Percentiles rank a stretch among this genome's conserved stretches.
Conservation (phyloP, 2,888 invertebrate species). For the Torymus aiolomorphi region DNA sequence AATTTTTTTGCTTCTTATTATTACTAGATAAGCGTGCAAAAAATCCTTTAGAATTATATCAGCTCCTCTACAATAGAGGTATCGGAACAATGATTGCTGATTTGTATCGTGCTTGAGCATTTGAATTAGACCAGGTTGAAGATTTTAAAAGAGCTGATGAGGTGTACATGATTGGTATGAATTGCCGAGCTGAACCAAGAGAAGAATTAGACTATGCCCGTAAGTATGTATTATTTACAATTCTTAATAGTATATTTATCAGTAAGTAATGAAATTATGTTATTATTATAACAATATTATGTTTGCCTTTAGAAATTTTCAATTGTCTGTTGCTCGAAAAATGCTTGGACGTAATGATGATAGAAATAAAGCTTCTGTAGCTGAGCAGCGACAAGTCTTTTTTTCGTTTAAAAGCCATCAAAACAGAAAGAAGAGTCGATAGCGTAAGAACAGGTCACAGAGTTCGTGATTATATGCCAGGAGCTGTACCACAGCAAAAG, state of each 20-base stretch:
- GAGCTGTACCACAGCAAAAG: slow-evolving; percentile 78
- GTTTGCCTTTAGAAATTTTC: slow-evolving; percentile 80
- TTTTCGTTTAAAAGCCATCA: slow-evolving; percentile 85
- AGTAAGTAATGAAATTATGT: too few species aligned
- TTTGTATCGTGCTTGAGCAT: slow-evolving; percentile 93
- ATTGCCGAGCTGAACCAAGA: slow-evolving; percentile 86
- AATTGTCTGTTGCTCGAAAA: slow-evolving; percentile 83
- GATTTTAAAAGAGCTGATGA: slow-evolving; percentile 90
- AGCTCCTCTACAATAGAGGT: slow-evolving; percentile 86
- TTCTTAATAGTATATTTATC: too few species aligned
- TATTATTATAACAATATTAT: slow-evolving; percentile 11
- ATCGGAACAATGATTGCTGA: slow-evolving; percentile 89
- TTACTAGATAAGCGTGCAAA: slow-evolving; percentile 87
- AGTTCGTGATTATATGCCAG: slow-evolving; percentile 77
- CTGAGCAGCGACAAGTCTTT: slow-evolving; percentile 86
- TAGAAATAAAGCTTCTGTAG: slow-evolving; percentile 78
- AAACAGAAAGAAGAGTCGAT: slow-evolving; percentile 78
- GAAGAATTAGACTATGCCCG: slow-evolving; percentile 86
- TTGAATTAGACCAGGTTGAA: slow-evolving; percentile 87
- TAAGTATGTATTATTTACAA: slow-evolving; percentile 76
- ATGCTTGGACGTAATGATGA: slow-evolving; percentile 81
- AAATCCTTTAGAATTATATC: slow-evolving; percentile 87
- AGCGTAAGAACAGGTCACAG: slow-evolving; percentile 80
- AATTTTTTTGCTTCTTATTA: slow-evolving; percentile 67
- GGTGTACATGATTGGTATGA: slow-evolving; percentile 87